Base-by-base conservation (phyloP, 1,140 invertebrate genomes). In the Doryteuthis pealeii region DNA sequence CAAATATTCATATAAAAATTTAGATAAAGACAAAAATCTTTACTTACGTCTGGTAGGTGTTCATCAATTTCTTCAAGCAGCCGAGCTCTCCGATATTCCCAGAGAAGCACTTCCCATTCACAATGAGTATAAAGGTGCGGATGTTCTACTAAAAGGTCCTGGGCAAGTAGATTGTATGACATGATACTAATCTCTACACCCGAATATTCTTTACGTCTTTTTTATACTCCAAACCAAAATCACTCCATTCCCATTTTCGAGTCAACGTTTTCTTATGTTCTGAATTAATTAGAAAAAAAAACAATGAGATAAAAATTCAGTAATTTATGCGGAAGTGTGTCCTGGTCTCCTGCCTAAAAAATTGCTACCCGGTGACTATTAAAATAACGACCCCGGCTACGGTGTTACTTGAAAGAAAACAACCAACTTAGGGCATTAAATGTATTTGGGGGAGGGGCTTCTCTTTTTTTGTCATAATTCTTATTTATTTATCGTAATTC, bases 161-260 rank as follows among this genome's bases (percentile, higher is more conserved):
- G 96, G 0, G 95, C 93, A 45, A 98, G 87, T 45, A 98, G 92
- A 88, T 98, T 98, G 84, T 96, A 98, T 6, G 82, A 77, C 79
- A 85, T 83, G 32, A 87, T 70, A 0, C 75, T 78, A 58, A 86
- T 82, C 67, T 82, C 76, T 49, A 82, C 40, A 43, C 77, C 78
- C 15, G 28, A 65, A 10, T 43, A 30, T 22, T 45, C 43, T 35
- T 5, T 33, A 14, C 70, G 43, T 31, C 22, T 45, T 35, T 15
- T 22, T 71, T n/a, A 33, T 70, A 65, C n/a, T 72, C 22, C 28
- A 31, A 54, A 28, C 77, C 77, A 43, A 76, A 72, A 32, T 40
- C 33, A 22, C 74, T 78, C 35, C 70, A 73, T 43, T 78, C 75
- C 77, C 77, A 78, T 8, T 70, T 62, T 43, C 77, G 32, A 45